Evolutionary conservation across 2,888 invertebrate genomes (phyloP), one percentile per base, ranked within the genome.

Genomic region (Altica lythri): DNA sequence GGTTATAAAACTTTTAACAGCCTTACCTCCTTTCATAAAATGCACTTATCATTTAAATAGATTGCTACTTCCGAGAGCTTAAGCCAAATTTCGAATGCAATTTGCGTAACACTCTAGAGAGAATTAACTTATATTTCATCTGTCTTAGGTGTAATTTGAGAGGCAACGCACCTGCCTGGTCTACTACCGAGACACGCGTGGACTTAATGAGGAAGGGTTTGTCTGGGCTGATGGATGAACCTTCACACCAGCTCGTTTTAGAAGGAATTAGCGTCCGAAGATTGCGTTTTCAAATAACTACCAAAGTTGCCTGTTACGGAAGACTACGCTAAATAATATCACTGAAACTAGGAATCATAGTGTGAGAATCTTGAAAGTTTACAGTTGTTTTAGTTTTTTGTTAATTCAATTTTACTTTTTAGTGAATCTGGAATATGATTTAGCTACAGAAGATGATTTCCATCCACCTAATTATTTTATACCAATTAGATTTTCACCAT

Each of bases 101-200:
- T 40, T 40, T 40, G 40, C 18, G 19, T 25, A 4, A n/a, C 13
- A 17, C 40, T 22, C 40, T 17, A 22, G 8, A 32, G 40, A 49
- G 46, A 47, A 57, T 57, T 53, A 57, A 57, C 54, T 51, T 54
- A 54, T 50, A 57, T 57, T 57, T 57, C 43, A 57, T 57, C 46
- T 54, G 47, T 54, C 53, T 51, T 47, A 37, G 38, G 47, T 51
- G 51, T 51, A 57, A 54, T 57, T 57, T 47, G 43, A 45, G 42
- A 45, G 35, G 14, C 40, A 22, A 51, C 54, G 43, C 57, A 54
- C 48, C 53, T 53, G 57, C 30, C 30, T 32, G 43, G 29, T 29
- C 43, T 27, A 38, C 40, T 22, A 37, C 47, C 25, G 32, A 45
- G 46, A 43, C 45, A 44, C 49, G 51, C 42, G 44, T 49, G 49